phyloP scores from a whole-genome alignment of 2,797 vertebrate genomes.

The Cetoscarus ocellatus region DNA sequence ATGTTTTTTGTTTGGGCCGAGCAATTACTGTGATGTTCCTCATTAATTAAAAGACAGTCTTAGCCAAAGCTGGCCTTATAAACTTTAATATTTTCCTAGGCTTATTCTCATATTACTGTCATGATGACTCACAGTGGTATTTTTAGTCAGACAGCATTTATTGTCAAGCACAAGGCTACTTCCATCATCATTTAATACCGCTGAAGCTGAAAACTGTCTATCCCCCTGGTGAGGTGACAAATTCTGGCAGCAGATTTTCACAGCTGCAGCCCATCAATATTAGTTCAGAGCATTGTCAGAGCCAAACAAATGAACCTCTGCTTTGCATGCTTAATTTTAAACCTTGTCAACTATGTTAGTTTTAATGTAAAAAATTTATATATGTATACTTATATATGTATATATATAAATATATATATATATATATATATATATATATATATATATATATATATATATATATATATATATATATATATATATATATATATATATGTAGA shows the following conservation, averaged over 20 bases:
- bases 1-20: too few species aligned
- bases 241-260: slow-evolving; percentile 11
- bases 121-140: slow-evolving; percentile 14
- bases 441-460: too few species aligned
- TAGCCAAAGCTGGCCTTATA: slow-evolving; percentile 3
- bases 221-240: slow-evolving; percentile 5
- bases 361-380: too few species aligned
- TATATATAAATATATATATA: too few species aligned
- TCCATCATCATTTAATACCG: slow-evolving; percentile 18
- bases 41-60: not conserved
- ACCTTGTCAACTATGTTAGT: too few species aligned
- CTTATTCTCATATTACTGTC: not conserved
- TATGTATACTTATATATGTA: too few species aligned
- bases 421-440: too few species aligned
- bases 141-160: slow-evolving; percentile 1
- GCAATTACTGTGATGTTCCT: not conserved
- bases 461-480: too few species aligned
- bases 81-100: not conserved
- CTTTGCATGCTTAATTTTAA: too few species aligned
- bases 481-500: too few species aligned
- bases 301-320: not conserved
- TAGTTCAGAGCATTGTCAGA: slow-evolving; percentile 1
- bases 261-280: slow-evolving; percentile 9
- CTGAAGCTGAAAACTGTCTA: not conserved
- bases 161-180: not conserved